These are phyloP conservation scores for Erebia ligea DNA, from an alignment of 2,888 invertebrate genomes.

Conservation along the genomic window DNA sequence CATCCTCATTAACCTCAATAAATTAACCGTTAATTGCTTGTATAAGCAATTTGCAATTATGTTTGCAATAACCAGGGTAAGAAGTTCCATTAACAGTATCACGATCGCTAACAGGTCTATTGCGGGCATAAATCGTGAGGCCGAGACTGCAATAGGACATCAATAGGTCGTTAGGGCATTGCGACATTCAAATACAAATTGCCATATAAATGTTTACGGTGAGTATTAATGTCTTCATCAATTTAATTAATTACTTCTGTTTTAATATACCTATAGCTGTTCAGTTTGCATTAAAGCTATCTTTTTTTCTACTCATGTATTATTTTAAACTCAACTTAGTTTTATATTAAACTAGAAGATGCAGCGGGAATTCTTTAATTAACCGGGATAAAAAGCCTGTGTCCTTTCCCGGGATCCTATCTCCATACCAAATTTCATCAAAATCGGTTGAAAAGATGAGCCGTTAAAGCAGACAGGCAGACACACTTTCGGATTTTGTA, in stretches of 20 bases:
- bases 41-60: slow-evolving; percentile 6
- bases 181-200: slow-evolving; percentile 38
- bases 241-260: slow-evolving; percentile 19
- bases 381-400: no score
- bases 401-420: no score
- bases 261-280: background rate
- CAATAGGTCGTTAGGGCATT: slow-evolving; percentile 38
- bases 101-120: slow-evolving; percentile 30
- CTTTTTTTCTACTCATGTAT: no score
- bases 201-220: slow-evolving; percentile 31
- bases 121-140: slow-evolving; percentile 35
- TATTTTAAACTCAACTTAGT: no score
- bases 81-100: slow-evolving; percentile 17
- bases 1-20: background rate
- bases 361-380: no score
- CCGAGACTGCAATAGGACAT: slow-evolving; percentile 35
- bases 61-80: background rate
- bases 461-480: no score
- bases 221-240: slow-evolving; percentile 19
- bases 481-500: no score
- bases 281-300: no score
- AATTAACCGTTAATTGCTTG: slow-evolving; percentile 9
- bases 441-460: no score
- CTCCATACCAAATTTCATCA: no score
- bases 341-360: no score